Evolutionary conservation across 2,797 vertebrate genomes (phyloP).

Genomic region (Morus bassanus): DNA sequence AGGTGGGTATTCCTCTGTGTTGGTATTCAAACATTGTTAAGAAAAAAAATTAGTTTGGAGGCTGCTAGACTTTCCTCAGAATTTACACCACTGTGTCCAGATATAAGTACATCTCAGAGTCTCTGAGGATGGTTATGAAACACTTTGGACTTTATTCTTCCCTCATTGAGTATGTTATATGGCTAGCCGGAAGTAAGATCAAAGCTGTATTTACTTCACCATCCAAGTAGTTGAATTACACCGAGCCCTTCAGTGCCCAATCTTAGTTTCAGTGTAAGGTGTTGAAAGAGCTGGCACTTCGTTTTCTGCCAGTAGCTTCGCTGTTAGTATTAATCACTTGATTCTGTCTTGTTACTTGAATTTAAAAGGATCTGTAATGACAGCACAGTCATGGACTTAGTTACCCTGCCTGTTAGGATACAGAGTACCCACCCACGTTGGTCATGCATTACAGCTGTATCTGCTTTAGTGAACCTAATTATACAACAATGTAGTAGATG

Average conservation of each 20-base stretch:
- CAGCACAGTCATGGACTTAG: neutral
- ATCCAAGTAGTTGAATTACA: neutral
- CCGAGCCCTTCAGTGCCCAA: neutral
- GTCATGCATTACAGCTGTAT: neutral
- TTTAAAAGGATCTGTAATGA: neutral
- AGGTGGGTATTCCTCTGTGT: conserved; percentile 64
- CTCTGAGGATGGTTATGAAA: neutral
- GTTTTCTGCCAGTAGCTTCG: neutral
- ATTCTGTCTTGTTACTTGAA: neutral
- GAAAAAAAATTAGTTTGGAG: neutral
- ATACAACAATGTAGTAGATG: neutral
- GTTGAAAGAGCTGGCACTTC: neutral
- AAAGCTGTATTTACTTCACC: neutral
- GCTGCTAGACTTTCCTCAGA: neutral
- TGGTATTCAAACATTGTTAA: neutral
- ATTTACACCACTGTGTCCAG: neutral
- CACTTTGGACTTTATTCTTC: neutral
- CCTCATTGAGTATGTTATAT: neutral
- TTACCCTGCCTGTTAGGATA: neutral
- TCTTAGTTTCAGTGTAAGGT: neutral
- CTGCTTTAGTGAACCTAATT: neutral
- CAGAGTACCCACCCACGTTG: neutral
- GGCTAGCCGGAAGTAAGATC: neutral
- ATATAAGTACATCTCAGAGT: neutral
- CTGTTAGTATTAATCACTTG: neutral